Percentiles rank a stretch among this genome's conserved stretches.
Conservation (phyloP, 2,797 vertebrate species). For the Hydrocynus forskahlii region DNA sequence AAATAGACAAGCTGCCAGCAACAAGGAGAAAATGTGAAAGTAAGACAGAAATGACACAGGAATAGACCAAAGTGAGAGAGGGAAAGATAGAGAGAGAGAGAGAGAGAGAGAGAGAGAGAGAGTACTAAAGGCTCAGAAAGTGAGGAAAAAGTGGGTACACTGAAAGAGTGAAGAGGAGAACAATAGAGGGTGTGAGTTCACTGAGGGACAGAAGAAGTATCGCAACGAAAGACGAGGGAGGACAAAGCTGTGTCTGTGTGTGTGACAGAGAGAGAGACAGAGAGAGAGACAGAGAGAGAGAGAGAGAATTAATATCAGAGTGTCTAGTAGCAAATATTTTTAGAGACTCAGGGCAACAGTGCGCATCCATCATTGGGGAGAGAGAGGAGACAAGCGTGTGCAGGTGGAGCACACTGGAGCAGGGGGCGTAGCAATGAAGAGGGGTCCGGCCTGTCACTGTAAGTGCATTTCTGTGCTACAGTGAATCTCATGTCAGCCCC, state of each 20-base stretch:
- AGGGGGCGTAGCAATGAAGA: constrained; percentile 29
- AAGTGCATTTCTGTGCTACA: constrained; percentile 71
- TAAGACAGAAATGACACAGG: background rate
- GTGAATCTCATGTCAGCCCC: constrained; percentile 74
- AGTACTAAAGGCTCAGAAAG: background rate
- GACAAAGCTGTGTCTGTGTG: background rate
- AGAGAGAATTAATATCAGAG: constrained; percentile 56
- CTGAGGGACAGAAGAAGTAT: constrained; percentile 30
- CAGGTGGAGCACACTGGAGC: constrained; percentile 44
- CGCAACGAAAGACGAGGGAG: constrained; percentile 13
- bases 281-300: constrained; percentile 42
- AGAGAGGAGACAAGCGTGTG: constrained; percentile 33
- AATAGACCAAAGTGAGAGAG: no score
- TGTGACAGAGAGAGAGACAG: constrained; percentile 15
- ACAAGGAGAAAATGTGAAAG: constrained; percentile 10
- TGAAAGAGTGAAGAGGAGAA: constrained; percentile 16
- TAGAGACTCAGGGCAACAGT: constrained; percentile 55
- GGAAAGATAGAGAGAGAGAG: background rate
- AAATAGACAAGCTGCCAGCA: background rate
- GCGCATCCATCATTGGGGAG: constrained; percentile 48
- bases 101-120: background rate
- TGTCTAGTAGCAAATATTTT: constrained; percentile 66
- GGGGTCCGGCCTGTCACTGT: constrained; percentile 60
- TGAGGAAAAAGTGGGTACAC: background rate
- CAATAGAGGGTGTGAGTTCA: constrained; percentile 44